Conservation (phyloP, 2,113 vertebrate genomes). For the Chionomys nivalis region DNA sequence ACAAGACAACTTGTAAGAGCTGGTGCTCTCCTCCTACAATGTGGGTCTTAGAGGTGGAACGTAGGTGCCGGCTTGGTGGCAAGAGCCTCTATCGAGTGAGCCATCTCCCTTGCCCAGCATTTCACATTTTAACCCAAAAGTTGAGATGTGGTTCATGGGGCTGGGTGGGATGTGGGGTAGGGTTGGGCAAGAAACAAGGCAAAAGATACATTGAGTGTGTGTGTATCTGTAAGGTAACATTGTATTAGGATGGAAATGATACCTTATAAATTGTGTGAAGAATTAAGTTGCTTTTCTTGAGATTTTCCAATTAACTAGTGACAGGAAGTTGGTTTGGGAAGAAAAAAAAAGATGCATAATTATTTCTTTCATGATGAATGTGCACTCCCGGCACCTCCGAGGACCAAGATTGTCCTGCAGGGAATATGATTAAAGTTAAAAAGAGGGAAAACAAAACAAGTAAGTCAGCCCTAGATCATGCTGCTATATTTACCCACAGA, state of each 20-base stretch:
- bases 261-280: slow-evolving; percentile 14
- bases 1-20: background rate
- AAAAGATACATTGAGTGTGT: background rate
- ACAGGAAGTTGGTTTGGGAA: slow-evolving; percentile 65
- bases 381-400: slow-evolving; percentile 74
- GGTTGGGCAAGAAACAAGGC: background rate
- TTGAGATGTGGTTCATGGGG: background rate
- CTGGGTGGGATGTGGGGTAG: background rate
- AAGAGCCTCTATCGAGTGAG: background rate
- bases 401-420: slow-evolving; percentile 70
- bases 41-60: background rate
- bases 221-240: slow-evolving; percentile 16
- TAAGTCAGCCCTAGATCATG: slow-evolving; percentile 76
- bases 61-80: background rate
- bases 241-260: slow-evolving; percentile 30
- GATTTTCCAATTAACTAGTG: slow-evolving; percentile 55
- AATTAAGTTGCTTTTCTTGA: slow-evolving; percentile 60
- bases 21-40: no score
- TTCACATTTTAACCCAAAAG: slow-evolving; percentile 28
- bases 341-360: slow-evolving; percentile 62
- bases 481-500: slow-evolving; percentile 81
- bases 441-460: slow-evolving; percentile 78
- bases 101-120: background rate
- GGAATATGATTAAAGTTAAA: slow-evolving; percentile 79
- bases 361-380: slow-evolving; percentile 71